phyloP scores from a whole-genome alignment of 2,888 invertebrate species.

The Plebejus anna region DNA sequence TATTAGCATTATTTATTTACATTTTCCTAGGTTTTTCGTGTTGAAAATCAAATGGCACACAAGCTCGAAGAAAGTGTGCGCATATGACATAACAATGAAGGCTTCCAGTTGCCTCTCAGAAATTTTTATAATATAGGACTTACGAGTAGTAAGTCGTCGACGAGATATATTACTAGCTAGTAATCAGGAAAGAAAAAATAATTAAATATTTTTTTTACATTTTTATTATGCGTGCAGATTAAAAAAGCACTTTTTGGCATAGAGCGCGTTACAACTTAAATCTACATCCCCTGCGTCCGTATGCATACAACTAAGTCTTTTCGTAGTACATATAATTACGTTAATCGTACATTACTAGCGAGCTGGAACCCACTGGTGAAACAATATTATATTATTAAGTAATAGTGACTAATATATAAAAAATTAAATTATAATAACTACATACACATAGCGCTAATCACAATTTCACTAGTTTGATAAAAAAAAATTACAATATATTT shows the following conservation, averaged over 20 bases:
- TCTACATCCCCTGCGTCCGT: slow-evolving; percentile 8
- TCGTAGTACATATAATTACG: slow-evolving; percentile 28
- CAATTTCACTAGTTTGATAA: slow-evolving; percentile 27
- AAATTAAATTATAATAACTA: slow-evolving; percentile 27
- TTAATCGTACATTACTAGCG: slow-evolving; percentile 1
- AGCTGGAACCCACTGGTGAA: slow-evolving; percentile 2
- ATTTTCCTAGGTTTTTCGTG: neutral
- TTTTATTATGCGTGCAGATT: slow-evolving; percentile 23
- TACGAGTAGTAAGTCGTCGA: neutral
- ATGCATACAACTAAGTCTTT: slow-evolving; percentile 12
- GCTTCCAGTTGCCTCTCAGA: neutral
- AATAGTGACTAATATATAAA: slow-evolving; percentile 23
- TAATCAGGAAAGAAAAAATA: slow-evolving; percentile 7
- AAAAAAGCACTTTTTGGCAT: slow-evolving; percentile 28
- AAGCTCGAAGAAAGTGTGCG: neutral
- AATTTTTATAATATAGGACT: neutral
- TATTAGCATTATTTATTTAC: neutral
- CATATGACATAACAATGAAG: neutral
- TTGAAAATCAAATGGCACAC: slow-evolving; percentile 6
- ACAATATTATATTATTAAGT: slow-evolving; percentile 25
- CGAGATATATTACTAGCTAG: neutral
- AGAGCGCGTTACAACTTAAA: slow-evolving; percentile 20
- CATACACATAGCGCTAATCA: slow-evolving; percentile 29
- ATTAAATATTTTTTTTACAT: slow-evolving; percentile 12
- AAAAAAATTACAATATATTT: slow-evolving; percentile 25